phyloP scores from a whole-genome alignment of 1,140 invertebrate species.

The Eupeodes corollae region DNA sequence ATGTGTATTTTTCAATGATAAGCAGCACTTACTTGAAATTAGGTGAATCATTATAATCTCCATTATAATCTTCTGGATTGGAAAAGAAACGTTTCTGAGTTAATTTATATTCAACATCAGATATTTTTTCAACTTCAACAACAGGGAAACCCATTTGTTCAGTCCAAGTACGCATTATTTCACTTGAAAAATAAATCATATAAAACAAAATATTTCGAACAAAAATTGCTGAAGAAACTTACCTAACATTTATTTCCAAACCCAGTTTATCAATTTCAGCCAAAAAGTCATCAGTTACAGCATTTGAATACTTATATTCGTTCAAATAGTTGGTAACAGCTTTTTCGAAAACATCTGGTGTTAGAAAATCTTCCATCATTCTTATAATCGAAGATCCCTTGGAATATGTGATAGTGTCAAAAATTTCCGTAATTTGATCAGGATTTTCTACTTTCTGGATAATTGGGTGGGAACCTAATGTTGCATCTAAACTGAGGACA shows the following conservation, averaged over 20 bases:
- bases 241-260: conserved; percentile 39
- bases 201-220: not conserved
- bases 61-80: conserved; percentile 46
- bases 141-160: conserved; percentile 85
- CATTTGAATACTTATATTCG: conserved; percentile 60
- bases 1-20: not conserved
- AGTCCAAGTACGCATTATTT: conserved; percentile 87
- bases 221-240: not conserved
- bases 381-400: conserved; percentile 85
- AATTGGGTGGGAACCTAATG: conserved; percentile 78
- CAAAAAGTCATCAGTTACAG: conserved; percentile 69
- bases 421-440: conserved; percentile 84
- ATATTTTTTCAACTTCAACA: conserved; percentile 46
- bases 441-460: conserved; percentile 71
- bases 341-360: conserved; percentile 57
- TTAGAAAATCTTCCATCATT: conserved; percentile 82
- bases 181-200: conserved; percentile 27
- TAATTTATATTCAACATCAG: conserved; percentile 46
- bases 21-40: conserved; percentile 43
- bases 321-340: conserved; percentile 67
- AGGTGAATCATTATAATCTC: conserved; percentile 41
- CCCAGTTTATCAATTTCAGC: conserved; percentile 44
- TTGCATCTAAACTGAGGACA: conserved; percentile 66
- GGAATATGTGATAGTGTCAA: conserved; percentile 84
- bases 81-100: conserved; percentile 63